Evolutionary conservation across 2,113 vertebrate genomes (phyloP).

Genomic region (Xenotilapia longispinis): DNA sequence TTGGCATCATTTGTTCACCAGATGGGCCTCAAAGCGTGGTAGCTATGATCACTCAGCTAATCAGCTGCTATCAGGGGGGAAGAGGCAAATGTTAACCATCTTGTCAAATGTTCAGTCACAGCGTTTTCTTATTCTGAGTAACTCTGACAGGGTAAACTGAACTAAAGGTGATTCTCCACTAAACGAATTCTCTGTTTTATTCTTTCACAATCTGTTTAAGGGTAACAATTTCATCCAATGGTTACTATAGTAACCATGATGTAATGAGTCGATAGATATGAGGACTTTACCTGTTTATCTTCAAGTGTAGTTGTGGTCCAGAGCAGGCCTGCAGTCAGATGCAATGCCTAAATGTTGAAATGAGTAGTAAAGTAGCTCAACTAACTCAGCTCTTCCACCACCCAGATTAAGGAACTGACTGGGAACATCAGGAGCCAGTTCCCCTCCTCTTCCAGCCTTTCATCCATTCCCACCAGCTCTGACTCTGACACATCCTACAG

Average conservation of each 20-base stretch:
- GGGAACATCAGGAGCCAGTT: slow-evolving; percentile 89
- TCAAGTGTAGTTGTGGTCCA: not conserved
- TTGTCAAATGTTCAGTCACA: not conserved
- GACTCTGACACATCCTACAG: slow-evolving; percentile 84
- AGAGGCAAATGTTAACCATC: not conserved
- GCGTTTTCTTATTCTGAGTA: not conserved
- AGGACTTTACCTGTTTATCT: not conserved
- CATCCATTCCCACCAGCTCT: slow-evolving; percentile 83
- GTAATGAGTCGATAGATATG: not conserved
- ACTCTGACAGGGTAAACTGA: not conserved
- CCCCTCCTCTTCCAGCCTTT: slow-evolving; percentile 86
- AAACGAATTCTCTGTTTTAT: not conserved
- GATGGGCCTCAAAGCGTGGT: not conserved
- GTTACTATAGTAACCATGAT: not conserved
- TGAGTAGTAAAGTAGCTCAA: not conserved
- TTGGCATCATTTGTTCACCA: no score
- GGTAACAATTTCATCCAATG: not conserved
- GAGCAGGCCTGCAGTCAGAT: not conserved
- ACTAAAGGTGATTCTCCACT: not conserved
- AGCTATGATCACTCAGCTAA: not conserved
- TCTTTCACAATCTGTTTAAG: not conserved
- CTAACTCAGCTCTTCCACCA: not conserved
- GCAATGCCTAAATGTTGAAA: not conserved
- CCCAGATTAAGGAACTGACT: slow-evolving; percentile 94
- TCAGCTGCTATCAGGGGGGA: not conserved